Conservation (phyloP, 2,888 invertebrate genomes). For the Drosophila niveifrons region DNA sequence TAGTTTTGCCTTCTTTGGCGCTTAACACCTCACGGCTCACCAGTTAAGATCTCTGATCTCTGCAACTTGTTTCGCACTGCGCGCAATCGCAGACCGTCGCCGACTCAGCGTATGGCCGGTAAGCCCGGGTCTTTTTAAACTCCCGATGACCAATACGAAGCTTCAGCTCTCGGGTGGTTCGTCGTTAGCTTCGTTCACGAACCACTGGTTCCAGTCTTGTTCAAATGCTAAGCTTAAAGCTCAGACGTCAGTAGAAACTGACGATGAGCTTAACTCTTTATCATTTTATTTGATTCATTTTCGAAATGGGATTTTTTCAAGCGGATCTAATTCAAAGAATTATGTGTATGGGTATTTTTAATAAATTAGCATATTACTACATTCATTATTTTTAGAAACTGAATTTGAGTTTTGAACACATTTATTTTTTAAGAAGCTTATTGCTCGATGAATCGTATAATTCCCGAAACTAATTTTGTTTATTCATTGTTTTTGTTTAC, state of each 20-base stretch:
- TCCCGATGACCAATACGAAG: constrained; percentile 36
- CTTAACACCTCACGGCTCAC: constrained; percentile 32
- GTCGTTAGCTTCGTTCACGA: constrained; percentile 15
- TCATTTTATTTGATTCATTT: not conserved
- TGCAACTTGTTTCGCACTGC: constrained; percentile 65
- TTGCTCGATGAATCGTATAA: no score
- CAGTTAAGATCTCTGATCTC: constrained; percentile 25
- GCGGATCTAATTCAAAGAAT: not conserved
- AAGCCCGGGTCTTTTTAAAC: constrained; percentile 76
- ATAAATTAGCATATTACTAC: not conserved
- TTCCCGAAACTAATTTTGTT: no score
- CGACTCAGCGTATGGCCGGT: constrained; percentile 72
- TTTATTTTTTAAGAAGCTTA: no score
- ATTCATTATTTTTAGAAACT: not conserved
- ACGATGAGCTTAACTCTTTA: constrained; percentile 1
- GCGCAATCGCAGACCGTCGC: constrained; percentile 80
- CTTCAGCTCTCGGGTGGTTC: constrained; percentile 25
- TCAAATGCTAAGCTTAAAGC: constrained; percentile 33
- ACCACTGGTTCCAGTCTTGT: constrained; percentile 32
- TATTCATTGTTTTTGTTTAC: no score
- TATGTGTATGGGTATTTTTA: not conserved
- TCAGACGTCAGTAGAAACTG: constrained; percentile 18
- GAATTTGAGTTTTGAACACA: no score
- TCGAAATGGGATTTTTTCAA: not conserved
- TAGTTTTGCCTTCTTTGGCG: constrained; percentile 32